Evolutionary conservation across 2,888 invertebrate species (phyloP).

Genomic region (Netelia virgata): DNA sequence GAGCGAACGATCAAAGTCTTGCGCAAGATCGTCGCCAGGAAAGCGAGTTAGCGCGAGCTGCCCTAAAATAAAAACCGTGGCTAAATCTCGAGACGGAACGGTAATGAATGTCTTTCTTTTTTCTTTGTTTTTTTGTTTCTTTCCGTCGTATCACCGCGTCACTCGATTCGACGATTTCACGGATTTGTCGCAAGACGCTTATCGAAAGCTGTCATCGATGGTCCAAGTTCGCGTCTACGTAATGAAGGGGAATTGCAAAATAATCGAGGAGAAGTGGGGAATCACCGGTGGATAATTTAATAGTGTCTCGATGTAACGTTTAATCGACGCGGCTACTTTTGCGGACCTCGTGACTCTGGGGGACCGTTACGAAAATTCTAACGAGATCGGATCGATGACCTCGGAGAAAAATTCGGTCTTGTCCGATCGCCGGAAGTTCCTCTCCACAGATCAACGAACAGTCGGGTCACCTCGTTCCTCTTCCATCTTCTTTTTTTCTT

Average conservation of each 20-base stretch:
- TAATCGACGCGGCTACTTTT: slow-evolving; percentile 17
- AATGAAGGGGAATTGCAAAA: neutral
- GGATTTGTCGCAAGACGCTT: slow-evolving; percentile 17
- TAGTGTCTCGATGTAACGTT: slow-evolving; percentile 18
- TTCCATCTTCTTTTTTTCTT: slow-evolving; percentile 14
- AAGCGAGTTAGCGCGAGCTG: neutral
- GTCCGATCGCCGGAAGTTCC: slow-evolving; percentile 74
- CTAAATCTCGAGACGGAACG: neutral
- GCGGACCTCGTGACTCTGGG: slow-evolving; percentile 9
- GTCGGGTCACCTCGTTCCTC: slow-evolving; percentile 75
- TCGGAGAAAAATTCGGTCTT: slow-evolving; percentile 66
- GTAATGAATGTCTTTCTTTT: neutral
- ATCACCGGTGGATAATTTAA: slow-evolving; percentile 26
- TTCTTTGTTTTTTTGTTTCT: neutral
- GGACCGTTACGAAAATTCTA: slow-evolving; percentile 61
- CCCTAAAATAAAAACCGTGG: slow-evolving; percentile 21
- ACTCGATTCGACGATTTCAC: slow-evolving; percentile 33
- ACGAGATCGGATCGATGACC: slow-evolving; percentile 59
- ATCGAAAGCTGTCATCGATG: neutral
- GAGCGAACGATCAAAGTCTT: neutral
- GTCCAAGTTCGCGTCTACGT: neutral
- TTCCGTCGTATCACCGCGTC: neutral
- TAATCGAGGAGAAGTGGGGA: slow-evolving; percentile 10
- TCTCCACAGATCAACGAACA: slow-evolving; percentile 74
- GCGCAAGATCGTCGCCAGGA: neutral